phyloP scores from a whole-genome alignment of 2,113 vertebrate genomes.

The Lamprologus tigripictilis region DNA sequence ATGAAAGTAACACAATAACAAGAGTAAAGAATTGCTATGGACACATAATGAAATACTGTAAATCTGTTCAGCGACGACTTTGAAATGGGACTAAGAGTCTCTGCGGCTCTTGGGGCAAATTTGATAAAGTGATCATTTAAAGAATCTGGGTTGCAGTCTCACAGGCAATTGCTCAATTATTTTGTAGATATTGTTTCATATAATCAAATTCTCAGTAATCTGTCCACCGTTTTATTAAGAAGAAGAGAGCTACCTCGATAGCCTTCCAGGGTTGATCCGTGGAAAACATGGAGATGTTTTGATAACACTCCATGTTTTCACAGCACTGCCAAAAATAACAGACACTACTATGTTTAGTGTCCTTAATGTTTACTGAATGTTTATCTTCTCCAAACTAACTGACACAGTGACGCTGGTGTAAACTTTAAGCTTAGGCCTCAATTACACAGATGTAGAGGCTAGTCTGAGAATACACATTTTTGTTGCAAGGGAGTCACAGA shows the following conservation, averaged over 20 bases:
- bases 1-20: not conserved
- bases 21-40: not conserved
- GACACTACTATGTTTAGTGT: not conserved
- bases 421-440: not conserved
- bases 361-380: not conserved
- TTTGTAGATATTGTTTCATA: not conserved
- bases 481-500: not conserved
- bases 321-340: not conserved
- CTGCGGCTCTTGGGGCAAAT: not conserved
- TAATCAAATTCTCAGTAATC: not conserved
- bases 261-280: not conserved
- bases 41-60: not conserved
- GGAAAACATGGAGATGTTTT: not conserved
- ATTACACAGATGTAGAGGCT: not conserved
- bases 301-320: not conserved
- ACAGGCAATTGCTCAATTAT: not conserved
- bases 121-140: not conserved
- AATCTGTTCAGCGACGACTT: not conserved
- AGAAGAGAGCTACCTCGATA: not conserved
- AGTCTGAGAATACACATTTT: not conserved
- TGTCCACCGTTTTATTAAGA: not conserved
- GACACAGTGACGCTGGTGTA: not conserved
- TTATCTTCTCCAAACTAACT: not conserved
- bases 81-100: not conserved
- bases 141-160: not conserved